phyloP scores from a whole-genome alignment of 2,797 vertebrate genomes.

The Leptodactylus fallax region DNA sequence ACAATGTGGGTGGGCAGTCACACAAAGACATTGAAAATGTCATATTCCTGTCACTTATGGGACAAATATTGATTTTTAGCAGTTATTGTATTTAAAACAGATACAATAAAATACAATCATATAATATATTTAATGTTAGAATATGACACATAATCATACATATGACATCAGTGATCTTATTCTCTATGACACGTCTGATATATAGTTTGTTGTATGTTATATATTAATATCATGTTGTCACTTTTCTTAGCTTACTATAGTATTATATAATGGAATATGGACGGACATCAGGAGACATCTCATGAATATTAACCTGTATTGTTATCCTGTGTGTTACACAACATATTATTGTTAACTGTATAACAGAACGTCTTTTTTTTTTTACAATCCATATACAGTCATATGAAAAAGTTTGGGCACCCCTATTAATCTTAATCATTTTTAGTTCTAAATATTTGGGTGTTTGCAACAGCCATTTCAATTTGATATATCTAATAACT shows the following conservation, averaged over 20 bases:
- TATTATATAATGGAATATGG: background rate
- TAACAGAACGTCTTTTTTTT: too few species aligned
- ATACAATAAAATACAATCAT: background rate
- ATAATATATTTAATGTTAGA: background rate
- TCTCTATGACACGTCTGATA: background rate
- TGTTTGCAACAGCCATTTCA: too few species aligned
- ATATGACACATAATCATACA: background rate
- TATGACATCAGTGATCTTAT: background rate
- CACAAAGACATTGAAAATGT: constrained; percentile 71
- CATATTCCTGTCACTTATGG: constrained; percentile 42
- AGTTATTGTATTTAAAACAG: background rate
- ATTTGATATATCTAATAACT: too few species aligned
- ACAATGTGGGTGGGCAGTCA: constrained; percentile 82
- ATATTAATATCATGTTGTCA: background rate
- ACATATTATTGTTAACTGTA: too few species aligned
- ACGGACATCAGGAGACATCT: background rate
- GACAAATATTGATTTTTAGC: constrained; percentile 13
- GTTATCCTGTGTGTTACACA: too few species aligned
- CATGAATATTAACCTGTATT: background rate
- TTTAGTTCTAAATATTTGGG: too few species aligned
- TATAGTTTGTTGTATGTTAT: background rate
- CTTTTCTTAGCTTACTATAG: background rate
- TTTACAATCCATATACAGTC: too few species aligned
- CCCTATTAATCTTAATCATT: too few species aligned
- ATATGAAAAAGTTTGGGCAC: too few species aligned